phyloP scores from a whole-genome alignment of 2,797 vertebrate genomes.

The Pantherophis vulpinus region DNA sequence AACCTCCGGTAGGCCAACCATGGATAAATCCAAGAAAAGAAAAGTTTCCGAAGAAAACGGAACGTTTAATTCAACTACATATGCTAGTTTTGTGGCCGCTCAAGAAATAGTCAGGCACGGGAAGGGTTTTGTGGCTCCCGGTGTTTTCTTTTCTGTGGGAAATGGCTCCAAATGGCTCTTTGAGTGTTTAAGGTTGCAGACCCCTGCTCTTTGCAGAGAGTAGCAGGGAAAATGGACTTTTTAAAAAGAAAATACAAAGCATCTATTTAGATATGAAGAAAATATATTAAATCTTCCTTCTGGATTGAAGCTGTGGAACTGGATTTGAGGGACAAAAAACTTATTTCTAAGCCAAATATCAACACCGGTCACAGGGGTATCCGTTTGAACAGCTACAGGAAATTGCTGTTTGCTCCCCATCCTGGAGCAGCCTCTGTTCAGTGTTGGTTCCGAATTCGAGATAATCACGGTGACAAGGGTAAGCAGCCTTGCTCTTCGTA shows the following conservation, averaged over 20 bases:
- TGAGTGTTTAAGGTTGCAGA: no score
- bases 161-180: no score
- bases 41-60: no score
- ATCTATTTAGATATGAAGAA: background rate
- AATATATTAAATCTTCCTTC: background rate
- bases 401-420: background rate
- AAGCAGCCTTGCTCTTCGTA: background rate
- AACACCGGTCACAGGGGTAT: background rate
- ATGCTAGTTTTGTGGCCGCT: no score
- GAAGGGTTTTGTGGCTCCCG: no score
- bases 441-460: background rate
- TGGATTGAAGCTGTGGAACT: background rate
- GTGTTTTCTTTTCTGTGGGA: no score
- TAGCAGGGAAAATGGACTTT: background rate
- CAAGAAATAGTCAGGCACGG: no score
- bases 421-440: conserved; percentile 8
- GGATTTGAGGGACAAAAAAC: background rate
- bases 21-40: no score
- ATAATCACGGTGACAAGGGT: background rate
- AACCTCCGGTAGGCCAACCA: no score
- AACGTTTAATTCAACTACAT: no score
- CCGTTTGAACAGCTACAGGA: background rate
- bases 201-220: no score
- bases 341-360: background rate
- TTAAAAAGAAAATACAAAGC: background rate